Evolutionary conservation across 2,113 vertebrate genomes (phyloP), one percentile per base, ranked within the genome.

Genomic region (Albula glossodonta): DNA sequence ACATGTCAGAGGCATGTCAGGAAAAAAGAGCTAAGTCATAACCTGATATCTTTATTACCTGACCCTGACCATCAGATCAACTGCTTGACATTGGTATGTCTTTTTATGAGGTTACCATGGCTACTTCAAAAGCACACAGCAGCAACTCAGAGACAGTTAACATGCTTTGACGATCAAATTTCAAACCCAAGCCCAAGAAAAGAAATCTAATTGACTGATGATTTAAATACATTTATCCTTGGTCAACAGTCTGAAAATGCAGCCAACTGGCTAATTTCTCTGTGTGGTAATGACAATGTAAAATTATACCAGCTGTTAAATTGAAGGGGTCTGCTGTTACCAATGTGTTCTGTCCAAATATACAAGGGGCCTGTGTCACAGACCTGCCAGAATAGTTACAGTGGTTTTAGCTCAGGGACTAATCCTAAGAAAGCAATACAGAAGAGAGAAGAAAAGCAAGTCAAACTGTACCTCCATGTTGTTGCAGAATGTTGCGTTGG

Each of bases 401-500:
- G 50, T 13, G 78, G 70, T 31, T 56, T 12, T 13, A 82, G 41
- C 9, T 6, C 22, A 17, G n/a, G 12, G 77, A 12, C 41, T 86
- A 81, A 66, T 81, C 70, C n/a, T 78, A 50, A 51, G 31, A 83
- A 80, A 78, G 66, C 74, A 74, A 19, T 49, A 80, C n/a, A 15
- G 52, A 51, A 10, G 52, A 52, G 70, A 49, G 78, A 82, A 80
- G 70, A 84, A 82, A 57, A 41, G 70, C 41, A 74, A 49, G 57
- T 80, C 4, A 66, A 82, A 82, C 19, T 77, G 2, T 93, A 99
- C 98, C 97, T 98, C 97, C 98, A 99, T 99, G 80, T 99, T 95
- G 87, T 94, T 97, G 93, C 98, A 99, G 96, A 99, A 99, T 0
- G 98, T 99, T 86, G 98, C 97, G 2, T 99, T 99, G 93, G 95